phyloP scores from a whole-genome alignment of 2,113 vertebrate species.

The Ceyx margarethae region DNA sequence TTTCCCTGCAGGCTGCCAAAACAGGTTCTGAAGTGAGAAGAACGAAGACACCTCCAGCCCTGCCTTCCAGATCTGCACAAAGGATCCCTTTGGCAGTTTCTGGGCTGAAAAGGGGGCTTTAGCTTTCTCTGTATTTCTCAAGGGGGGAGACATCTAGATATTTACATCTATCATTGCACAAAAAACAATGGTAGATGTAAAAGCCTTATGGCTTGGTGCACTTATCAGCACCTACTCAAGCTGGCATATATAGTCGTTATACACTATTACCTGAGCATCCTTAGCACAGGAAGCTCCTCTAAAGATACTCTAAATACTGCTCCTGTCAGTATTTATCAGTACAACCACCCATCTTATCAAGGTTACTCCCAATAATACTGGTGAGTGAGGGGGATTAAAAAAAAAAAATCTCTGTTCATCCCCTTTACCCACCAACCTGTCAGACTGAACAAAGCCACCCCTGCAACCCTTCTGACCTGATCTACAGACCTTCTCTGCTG shows the following conservation, averaged over 20 bases:
- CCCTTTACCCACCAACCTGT: not conserved
- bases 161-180: not conserved
- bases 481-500: not conserved
- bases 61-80: not conserved
- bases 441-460: not conserved
- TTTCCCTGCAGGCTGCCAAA: not conserved
- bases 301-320: not conserved
- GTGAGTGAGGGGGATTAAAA: not conserved
- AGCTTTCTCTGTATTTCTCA: not conserved
- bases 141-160: not conserved
- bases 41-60: not conserved
- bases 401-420: not conserved
- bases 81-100: not conserved
- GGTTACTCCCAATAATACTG: not conserved
- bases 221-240: not conserved
- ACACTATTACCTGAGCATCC: not conserved
- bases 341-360: not conserved
- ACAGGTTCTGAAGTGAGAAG: not conserved
- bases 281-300: not conserved
- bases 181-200: not conserved
- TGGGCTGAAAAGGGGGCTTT: not conserved
- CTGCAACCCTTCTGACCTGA: not conserved
- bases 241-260: fast-evolving
- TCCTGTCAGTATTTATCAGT: not conserved
- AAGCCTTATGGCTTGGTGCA: not conserved